Base-by-base conservation (phyloP, 2,888 invertebrate species). In the Aleiodes alternator region DNA sequence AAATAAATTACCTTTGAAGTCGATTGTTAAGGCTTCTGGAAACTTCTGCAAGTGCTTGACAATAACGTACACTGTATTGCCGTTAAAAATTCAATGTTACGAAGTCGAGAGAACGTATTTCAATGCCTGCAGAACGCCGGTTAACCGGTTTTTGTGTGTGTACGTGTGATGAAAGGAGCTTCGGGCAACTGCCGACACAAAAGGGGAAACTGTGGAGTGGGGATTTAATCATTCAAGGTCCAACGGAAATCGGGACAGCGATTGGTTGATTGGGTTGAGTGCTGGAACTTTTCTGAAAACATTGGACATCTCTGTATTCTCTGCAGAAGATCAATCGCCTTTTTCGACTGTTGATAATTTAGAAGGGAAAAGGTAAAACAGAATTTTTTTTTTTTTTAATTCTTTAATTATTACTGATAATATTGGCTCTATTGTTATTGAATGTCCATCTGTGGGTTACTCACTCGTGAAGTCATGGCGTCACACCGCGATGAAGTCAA, bases 201-300 rank as follows among this genome's bases (percentile, higher is more conserved):
- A 59, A 31, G 29, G 43, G 38, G 59, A 59, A 9, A 12, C 3
- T 56, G 12, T 9, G 23, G 56, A 64, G 48, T 31, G 12, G 59
- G 31, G 14, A 16, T 59, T 31, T 1, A 9, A 16, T 14, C 34
- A 64, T 64, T 64, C 16, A 48, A 48, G 48, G 48, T 64, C 64
- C 64, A 64, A 64, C 64, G 64, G 48, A 64, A 64, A 64, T 38
- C 9, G 14, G 43, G 12, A 14, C 16, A 8, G 12, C 43, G 64
- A 64, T 64, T 64, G 64, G 64, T 43, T 14, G 8, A 11, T 61
- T 31, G 31, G 12, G 0, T 38, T 16, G 31, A 8, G 7, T 11
- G 9, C 14, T 43, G 4, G 11, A 11, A 14, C 61, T 8, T 61
- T 23, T 9, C 43, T 43, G 9, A 61, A 38, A 61, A 61, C 61